Evolutionary conservation across 2,888 invertebrate genomes (phyloP).

Genomic region (Andrena praecox): DNA sequence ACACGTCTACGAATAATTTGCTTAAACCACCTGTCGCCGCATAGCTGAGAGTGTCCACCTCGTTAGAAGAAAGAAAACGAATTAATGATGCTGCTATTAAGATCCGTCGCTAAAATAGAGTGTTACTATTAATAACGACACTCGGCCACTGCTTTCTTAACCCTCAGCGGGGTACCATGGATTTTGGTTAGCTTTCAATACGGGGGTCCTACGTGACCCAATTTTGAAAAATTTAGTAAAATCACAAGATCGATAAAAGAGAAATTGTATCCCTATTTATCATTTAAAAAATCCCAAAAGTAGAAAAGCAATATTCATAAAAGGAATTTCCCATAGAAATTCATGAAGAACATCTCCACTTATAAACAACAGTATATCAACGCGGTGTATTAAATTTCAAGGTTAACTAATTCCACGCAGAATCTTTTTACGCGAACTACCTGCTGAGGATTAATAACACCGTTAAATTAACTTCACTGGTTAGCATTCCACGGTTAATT

Average conservation of each 20-base stretch:
- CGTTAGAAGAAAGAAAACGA: slow-evolving; percentile 62
- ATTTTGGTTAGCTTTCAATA: not conserved
- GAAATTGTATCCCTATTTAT: too few species aligned
- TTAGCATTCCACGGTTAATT: slow-evolving; percentile 3
- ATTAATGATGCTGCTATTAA: slow-evolving; percentile 63
- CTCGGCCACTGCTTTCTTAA: slow-evolving; percentile 43
- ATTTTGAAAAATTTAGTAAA: not conserved
- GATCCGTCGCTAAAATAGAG: slow-evolving; percentile 47
- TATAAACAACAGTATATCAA: too few species aligned
- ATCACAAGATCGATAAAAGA: too few species aligned
- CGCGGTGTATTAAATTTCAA: too few species aligned
- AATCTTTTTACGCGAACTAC: not conserved
- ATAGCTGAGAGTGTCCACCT: slow-evolving; percentile 50
- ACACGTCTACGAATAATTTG: slow-evolving; percentile 58
- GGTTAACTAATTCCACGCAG: too few species aligned
- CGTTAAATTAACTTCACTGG: slow-evolving; percentile 34
- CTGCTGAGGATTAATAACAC: slow-evolving; percentile 9
- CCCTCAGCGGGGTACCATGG: not conserved
- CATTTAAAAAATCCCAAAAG: too few species aligned
- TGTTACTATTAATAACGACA: slow-evolving; percentile 49
- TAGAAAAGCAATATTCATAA: too few species aligned
- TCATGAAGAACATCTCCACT: too few species aligned
- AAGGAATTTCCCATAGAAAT: too few species aligned
- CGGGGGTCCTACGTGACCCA: not conserved
- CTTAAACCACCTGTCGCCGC: slow-evolving; percentile 60